These are phyloP conservation scores for Caenorhabditis doughertyi DNA, from an alignment of 2,888 invertebrate genomes.

Conservation along the genomic window DNA sequence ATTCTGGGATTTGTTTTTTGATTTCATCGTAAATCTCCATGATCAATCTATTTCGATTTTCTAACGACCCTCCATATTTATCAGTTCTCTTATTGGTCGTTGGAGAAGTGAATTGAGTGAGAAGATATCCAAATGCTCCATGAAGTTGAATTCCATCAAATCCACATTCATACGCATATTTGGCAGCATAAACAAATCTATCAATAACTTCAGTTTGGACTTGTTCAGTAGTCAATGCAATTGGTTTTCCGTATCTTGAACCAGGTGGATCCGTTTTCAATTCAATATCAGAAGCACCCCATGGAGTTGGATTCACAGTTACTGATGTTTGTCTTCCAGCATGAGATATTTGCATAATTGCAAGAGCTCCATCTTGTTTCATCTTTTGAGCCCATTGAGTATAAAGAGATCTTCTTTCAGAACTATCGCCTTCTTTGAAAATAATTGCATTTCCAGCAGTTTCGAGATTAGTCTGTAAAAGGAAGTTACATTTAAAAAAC, in stretches of 20 bases:
- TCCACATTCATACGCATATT: constrained; percentile 64
- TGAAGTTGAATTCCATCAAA: constrained; percentile 76
- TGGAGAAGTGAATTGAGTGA: constrained; percentile 73
- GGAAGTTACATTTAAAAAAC: neutral
- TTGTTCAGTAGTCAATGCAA: constrained; percentile 72
- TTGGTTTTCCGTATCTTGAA: constrained; percentile 67
- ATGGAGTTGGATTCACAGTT: constrained; percentile 68
- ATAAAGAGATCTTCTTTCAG: constrained; percentile 20
- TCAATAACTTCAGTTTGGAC: constrained; percentile 73
- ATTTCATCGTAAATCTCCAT: constrained; percentile 72
- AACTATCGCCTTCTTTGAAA: constrained; percentile 31
- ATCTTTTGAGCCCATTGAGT: constrained; percentile 43
- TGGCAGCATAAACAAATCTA: constrained; percentile 69
- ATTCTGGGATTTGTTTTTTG: constrained; percentile 65
- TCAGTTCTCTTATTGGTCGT: constrained; percentile 72
- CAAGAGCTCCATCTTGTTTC: constrained; percentile 68
- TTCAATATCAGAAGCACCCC: constrained; percentile 72
- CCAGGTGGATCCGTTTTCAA: constrained; percentile 32
- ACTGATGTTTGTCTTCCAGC: constrained; percentile 72
- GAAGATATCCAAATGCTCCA: constrained; percentile 72
- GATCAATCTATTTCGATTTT: constrained; percentile 68
- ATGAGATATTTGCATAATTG: constrained; percentile 66
- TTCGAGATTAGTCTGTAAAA: constrained; percentile 35
- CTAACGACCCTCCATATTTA: constrained; percentile 68
- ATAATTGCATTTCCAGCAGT: constrained; percentile 40